These are phyloP conservation scores for Protomyctophum bolini DNA, from an alignment of 2,113 vertebrate genomes.

Conservation along the genomic window DNA sequence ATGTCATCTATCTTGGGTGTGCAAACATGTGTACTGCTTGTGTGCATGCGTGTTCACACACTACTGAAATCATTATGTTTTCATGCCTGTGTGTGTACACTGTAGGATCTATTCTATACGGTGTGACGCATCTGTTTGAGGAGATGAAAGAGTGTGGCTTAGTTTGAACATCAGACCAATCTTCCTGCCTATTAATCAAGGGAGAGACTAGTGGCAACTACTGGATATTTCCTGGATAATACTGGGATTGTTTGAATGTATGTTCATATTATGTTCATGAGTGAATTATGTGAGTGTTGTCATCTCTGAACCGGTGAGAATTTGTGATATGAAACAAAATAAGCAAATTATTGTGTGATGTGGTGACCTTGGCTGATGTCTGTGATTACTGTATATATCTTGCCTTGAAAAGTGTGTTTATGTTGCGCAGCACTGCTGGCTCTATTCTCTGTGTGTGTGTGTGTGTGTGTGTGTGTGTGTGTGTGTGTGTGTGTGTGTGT, in stretches of 20 bases:
- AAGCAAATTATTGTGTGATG: conserved; percentile 12
- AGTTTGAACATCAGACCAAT: not conserved
- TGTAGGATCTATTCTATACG: no score
- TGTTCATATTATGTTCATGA: not conserved
- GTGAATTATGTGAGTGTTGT: conserved; percentile 2
- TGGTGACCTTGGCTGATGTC: conserved; percentile 34
- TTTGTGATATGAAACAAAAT: conserved; percentile 15
- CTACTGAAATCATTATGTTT: not conserved
- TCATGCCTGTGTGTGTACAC: conserved; percentile 2
- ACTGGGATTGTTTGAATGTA: conserved; percentile 2
- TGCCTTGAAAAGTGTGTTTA: conserved; percentile 27
- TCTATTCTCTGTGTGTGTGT: conserved; percentile 7
- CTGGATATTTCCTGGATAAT: not conserved
- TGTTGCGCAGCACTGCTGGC: conserved; percentile 38
- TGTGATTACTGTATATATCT: not conserved
- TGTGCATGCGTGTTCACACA: conserved; percentile 5
- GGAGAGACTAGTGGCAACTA: conserved; percentile 4
- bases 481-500: no score
- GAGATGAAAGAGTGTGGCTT: conserved; percentile 14
- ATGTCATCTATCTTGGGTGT: not conserved
- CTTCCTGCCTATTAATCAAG: not conserved
- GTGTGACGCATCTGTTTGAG: conserved; percentile 34
- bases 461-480: conserved; percentile 6
- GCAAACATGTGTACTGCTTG: not conserved
- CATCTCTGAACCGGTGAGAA: conserved; percentile 13